Evolutionary conservation across 2,113 vertebrate genomes (phyloP), one percentile per base, ranked within the genome.

Genomic region (Gallinago jamesoni): DNA sequence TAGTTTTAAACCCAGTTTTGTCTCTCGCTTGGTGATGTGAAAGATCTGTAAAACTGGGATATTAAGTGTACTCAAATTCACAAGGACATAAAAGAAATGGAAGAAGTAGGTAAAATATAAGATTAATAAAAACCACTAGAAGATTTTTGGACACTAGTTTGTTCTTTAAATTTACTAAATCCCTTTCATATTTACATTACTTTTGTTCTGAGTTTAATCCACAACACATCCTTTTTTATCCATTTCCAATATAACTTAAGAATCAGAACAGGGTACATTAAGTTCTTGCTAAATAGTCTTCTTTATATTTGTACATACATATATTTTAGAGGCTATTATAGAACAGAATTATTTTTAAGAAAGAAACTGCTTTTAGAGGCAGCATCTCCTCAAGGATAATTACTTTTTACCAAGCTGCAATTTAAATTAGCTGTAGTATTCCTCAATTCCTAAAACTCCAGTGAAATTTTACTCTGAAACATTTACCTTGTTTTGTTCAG

Each of bases 381-480:
- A 81, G 50, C 2, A 1, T 85, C 35, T 91, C 45, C 48, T 90
- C 24, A 45, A 79, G 35, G 53, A 72, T 84, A 86, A 89, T 91
- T 94, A 87, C 41, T 50, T 87, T 68, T 84, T 90, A 55, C 67
- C 50, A 64, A 84, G 39, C 50, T 59, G 39, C 57, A 72, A 75
- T 92, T 96, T 87, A 85, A 89, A 77, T 80, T 60, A 69, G 35
- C 48, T 83, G 50, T 73, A 50, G 23, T 90, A 72, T 76, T 96
- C 25, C 66, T 89, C 82, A 41, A 28, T 68, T 95, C 74, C 73
- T 93, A 87, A 95, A 86, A 81, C 76, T 20, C 24, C 23, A 39
- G 45, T 66, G 80, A 92, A 82, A 79, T 72, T 80, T 93, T 87
- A 70, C 35, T 47, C n/a, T 47, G 66, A 43, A 89, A 74, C 14